Evolutionary conservation across 2,797 vertebrate genomes (phyloP).

Genomic region (Takifugu ocellatus): DNA sequence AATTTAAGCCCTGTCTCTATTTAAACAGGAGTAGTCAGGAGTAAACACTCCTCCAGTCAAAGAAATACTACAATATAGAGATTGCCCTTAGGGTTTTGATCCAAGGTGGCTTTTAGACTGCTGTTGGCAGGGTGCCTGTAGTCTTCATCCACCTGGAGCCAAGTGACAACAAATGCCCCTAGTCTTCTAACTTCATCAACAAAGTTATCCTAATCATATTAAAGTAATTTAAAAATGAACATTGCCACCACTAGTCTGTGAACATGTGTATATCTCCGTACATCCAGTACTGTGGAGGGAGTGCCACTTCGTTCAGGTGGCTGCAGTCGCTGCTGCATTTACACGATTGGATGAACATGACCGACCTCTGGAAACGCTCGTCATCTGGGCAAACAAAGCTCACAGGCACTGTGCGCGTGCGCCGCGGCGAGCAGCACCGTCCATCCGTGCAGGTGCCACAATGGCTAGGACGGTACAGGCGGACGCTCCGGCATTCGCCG

Average conservation of each 20-base stretch:
- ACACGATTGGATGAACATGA: constrained; percentile 78
- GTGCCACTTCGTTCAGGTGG: constrained; percentile 67
- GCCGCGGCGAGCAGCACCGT: constrained; percentile 71
- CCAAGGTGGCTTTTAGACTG: constrained; percentile 5
- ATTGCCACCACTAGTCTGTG: constrained; percentile 45
- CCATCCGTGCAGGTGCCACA: constrained; percentile 68
- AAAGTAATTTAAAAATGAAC: not conserved
- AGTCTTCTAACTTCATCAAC: constrained; percentile 22
- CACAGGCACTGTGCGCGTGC: constrained; percentile 65
- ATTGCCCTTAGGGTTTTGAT: constrained; percentile 28
- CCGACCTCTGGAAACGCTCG: constrained; percentile 56
- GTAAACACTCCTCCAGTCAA: constrained; percentile 44
- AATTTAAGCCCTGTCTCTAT: constrained; percentile 51
- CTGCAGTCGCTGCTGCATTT: constrained; percentile 69
- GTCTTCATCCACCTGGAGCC: constrained; percentile 35
- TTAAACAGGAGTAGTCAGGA: constrained; percentile 42
- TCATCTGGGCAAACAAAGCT: constrained; percentile 69
- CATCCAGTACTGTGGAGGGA: constrained; percentile 70
- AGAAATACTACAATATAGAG: constrained; percentile 28
- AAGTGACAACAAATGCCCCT: constrained; percentile 27
- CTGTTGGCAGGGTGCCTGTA: constrained; percentile 11
- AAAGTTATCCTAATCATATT: constrained; percentile 26
- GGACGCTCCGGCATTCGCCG: constrained; percentile 67
- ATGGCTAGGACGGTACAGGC: constrained; percentile 70
- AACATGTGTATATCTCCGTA: constrained; percentile 73